Base-by-base conservation (phyloP, 2,113 vertebrate species). In the Lasiurus borealis region DNA sequence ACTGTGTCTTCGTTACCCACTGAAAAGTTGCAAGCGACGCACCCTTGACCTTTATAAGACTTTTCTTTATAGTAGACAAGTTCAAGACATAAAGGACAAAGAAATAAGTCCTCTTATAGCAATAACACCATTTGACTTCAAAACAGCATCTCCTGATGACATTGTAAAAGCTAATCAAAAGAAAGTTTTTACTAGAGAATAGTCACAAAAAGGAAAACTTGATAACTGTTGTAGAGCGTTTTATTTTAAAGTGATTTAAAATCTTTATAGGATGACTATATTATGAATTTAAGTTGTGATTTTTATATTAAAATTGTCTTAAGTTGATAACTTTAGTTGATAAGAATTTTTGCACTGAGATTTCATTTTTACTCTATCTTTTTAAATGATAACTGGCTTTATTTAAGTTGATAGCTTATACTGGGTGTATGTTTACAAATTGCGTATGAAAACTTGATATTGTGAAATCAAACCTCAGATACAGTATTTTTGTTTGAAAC, bases 91-190 rank as follows among this genome's bases (percentile, higher is more conserved):
- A 89, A 98, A 98, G 89, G 97, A 98, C 80, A 98, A 98, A 97
- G 98, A 99, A 78, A 94, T 97, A 66, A 86, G 73, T 13, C 98
- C 98, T 83, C 88, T 99, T 23, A 93, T 98, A 69, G 91, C 98
- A 84, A 99, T 99, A 93, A 97, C 97, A 66, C 99, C 99, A 0
- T 99, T 99, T 98, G 94, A 98, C 95, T 99, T 99, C 93, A 98
- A 99, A 96, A 99, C 99, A 8, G 99, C 99, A 34, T 99, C 99
- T 94, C 99, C 99, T 25, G 99, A 99, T 97, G 99, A 99, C 97
- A 98, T 99, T 76, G 99, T 99, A 81, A 99, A 99, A 97, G 98
- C 99, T 73, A 99, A 98, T 93, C 99, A 99, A 97, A 99, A 97
- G 97, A 99, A 98, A 98, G 99, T 99, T 95, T 99, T 99, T 97